Evolutionary conservation across 2,113 vertebrate species (phyloP).

Genomic region (Turnix velox): DNA sequence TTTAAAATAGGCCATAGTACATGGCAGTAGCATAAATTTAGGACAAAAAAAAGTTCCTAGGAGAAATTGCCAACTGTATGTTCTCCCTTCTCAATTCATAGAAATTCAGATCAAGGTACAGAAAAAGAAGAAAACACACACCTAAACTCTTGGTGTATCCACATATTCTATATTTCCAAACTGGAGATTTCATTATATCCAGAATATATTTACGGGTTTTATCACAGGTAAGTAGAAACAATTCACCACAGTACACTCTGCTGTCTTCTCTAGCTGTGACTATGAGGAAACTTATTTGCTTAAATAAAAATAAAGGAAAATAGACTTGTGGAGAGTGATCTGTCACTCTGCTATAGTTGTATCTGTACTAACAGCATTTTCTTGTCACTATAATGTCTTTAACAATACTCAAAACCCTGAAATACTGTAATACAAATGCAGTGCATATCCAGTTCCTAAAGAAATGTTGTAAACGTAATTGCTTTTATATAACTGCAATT

Average conservation of each 20-base stretch:
- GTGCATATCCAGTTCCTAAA: not conserved
- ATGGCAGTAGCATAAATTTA: not conserved
- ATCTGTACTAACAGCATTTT: not conserved
- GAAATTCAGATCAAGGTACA: not conserved
- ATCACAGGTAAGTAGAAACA: not conserved
- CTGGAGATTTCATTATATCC: not conserved
- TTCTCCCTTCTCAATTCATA: not conserved
- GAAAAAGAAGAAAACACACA: not conserved
- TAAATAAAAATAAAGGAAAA: not conserved
- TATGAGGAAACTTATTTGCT: not conserved
- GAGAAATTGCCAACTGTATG: not conserved
- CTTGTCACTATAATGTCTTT: not conserved
- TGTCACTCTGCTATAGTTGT: not conserved
- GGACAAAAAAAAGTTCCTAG: fast-evolving
- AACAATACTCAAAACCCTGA: not conserved
- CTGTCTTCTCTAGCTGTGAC: not conserved
- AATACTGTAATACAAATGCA: not conserved
- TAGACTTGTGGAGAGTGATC: not conserved
- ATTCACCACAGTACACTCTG: not conserved
- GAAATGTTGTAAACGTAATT: not conserved
- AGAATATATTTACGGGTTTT: not conserved
- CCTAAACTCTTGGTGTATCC: not conserved
- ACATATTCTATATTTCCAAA: not conserved
- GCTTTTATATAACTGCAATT: not conserved
- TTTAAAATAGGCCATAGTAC: not conserved